Base-by-base conservation (phyloP, 1,140 invertebrate species). In the Hypsibius dujardini region DNA sequence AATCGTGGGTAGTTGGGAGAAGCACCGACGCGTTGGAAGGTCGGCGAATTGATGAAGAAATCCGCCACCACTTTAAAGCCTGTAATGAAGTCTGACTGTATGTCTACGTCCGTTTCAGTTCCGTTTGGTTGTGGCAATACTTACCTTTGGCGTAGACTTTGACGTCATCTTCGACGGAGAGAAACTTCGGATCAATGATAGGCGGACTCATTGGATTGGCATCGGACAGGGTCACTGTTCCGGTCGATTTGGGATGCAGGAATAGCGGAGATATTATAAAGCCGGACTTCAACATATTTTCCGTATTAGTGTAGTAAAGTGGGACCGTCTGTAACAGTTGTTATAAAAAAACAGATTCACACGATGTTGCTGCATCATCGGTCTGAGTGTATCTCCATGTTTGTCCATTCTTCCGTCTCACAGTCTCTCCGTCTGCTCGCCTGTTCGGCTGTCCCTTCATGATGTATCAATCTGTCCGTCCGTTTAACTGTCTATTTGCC, bases 121-220 rank as follows among this genome's bases (percentile, higher is more conserved):
- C 28, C 28, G 28, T 28, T 28, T 28, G 28, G 28, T 28, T 28
- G 28, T 28, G 28, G 28, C 28, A 42, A 67, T 45, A 67, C 62
- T 12, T 45, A 67, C 62, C 62, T 67, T 67, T 67, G 3, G 62
- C 62, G 42, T 67, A 67, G 42, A 67, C 62, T 45, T 15, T 67
- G 74, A 91, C 83, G 75, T 94, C 90, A 28, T 85, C 82, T 1
- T 87, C 86, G 70, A 92, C 87, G 2, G 84, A 82, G 74, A 95
- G 86, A 75, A 95, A 95, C 77, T 92, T 93, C 0, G 94, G 90
- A 77, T 92, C 88, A 70, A 98, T 92, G 15, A 91, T 83, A 0
- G 95, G 95, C 77, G 92, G 88, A 74, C 92, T 87, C 73, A 87
- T 87, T 0, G 94, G 94, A 80, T 94, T 89, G 40, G 84, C 84